Percentiles rank a stretch among this genome's conserved stretches.
Conservation (phyloP, 2,797 vertebrate genomes). For the Xenops minutus region DNA sequence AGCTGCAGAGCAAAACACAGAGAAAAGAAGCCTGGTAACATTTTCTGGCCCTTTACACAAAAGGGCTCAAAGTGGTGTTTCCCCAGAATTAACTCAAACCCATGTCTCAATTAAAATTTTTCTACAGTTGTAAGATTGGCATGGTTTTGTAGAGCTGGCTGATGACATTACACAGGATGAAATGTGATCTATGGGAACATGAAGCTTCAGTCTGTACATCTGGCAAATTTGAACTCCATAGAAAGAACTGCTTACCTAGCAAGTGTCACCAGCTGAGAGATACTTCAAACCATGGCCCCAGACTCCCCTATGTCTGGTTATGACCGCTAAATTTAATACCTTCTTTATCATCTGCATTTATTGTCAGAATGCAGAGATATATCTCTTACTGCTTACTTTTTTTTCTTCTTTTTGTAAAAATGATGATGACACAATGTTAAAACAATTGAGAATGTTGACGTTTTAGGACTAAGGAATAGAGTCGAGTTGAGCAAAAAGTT, state of each 20-base stretch:
- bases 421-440: not conserved
- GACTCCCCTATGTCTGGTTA: not conserved
- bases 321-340: not conserved
- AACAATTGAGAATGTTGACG: not conserved
- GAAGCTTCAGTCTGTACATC: not conserved
- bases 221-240: not conserved
- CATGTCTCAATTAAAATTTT: not conserved
- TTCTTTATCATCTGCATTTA: not conserved
- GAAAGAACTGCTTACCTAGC: not conserved
- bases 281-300: not conserved
- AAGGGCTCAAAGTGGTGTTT: not conserved
- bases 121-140: not conserved
- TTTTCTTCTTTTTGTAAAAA: not conserved
- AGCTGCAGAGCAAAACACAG: constrained; percentile 8
- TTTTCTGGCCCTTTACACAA: not conserved
- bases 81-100: not conserved
- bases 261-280: not conserved
- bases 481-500: not conserved
- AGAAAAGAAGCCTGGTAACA: not conserved
- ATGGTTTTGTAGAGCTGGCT: not conserved
- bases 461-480: not conserved
- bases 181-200: not conserved
- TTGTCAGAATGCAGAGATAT: not conserved
- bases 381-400: not conserved
- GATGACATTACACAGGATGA: not conserved